Evolutionary conservation across 2,797 vertebrate species (phyloP), one percentile per base, ranked within the genome.

Genomic region (Hyperoplus immaculatus): DNA sequence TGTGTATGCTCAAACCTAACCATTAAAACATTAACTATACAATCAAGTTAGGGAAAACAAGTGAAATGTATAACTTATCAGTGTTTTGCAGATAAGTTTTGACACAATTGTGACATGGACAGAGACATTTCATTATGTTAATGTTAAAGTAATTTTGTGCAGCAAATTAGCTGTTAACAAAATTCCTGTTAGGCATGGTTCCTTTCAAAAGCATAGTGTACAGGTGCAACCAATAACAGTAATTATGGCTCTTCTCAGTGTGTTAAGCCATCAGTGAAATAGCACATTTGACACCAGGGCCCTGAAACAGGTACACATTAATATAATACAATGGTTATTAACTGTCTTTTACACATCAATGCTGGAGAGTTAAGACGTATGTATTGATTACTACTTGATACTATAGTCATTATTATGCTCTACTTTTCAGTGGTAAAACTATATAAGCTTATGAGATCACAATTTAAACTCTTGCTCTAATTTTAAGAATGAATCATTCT

Each of bases 331-430:
- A 29, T 29, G 29, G 29, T 29, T 29, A 29, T 29, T 29, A 3
- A 29, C 29, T 29, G 29, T 61, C 43, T 45, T 14, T 65, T 36
- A 42, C 38, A 15, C 58, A 51, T 49, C 50, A 45, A 6, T 68
- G 57, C 42, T 51, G 39, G 3, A 42, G n/a, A 62, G 6, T 6
- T 49, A 51, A 47, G 46, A 47, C 9, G 1, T 15, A n/a, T 38
- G 8, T 58, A 75, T 72, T 55, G 67, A 76, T 68, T 39, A 62
- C 12, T 38, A 39, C 45, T 2, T 68, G 50, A 75, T 68, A 71
- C 47, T 51, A 29, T 18, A 0, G 10, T 56, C 7, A 50, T 61
- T 50, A 72, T 53, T 29, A 49, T 18, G n/a, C 47, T 16, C 38
- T 10, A 47, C 3, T 10, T 13, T 14, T 38, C 57, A 57, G 18